phyloP scores from a whole-genome alignment of 2,888 invertebrate genomes.

The Chloroclystis v-ata region DNA sequence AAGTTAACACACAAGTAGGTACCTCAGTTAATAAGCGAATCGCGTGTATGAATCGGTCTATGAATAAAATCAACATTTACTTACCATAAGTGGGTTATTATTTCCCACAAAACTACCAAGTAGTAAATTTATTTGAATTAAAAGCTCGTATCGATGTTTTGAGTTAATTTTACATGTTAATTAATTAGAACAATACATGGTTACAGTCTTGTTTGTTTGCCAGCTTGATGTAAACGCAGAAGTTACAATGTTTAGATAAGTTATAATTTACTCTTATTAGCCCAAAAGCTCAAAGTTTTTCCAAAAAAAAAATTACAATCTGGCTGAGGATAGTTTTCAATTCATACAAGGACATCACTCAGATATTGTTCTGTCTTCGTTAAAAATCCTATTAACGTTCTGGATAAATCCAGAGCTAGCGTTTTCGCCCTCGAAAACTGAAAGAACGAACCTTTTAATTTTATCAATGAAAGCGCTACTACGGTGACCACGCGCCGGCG shows the following conservation, averaged over 20 bases:
- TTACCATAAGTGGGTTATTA: slow-evolving; percentile 44
- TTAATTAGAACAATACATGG: neutral
- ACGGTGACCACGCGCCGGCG: slow-evolving; percentile 28
- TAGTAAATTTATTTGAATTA: slow-evolving; percentile 18
- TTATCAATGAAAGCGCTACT: slow-evolving; percentile 20
- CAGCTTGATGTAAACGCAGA: too few relatives aligned
- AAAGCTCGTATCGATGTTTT: slow-evolving; percentile 16
- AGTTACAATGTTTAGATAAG: too few relatives aligned
- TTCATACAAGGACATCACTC: too few relatives aligned
- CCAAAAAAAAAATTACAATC: too few relatives aligned
- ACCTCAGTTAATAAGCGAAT: slow-evolving; percentile 46
- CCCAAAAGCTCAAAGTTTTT: too few relatives aligned
- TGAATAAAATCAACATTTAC: slow-evolving; percentile 46
- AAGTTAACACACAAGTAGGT: slow-evolving; percentile 17
- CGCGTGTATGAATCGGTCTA: slow-evolving; percentile 41
- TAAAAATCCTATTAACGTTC: neutral
- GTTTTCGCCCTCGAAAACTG: slow-evolving; percentile 13
- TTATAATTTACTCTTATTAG: too few relatives aligned
- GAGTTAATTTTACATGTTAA: slow-evolving; percentile 11
- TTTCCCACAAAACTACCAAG: slow-evolving; percentile 14
- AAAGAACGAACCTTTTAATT: slow-evolving; percentile 20
- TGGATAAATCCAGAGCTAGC: neutral
- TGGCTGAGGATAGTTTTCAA: too few relatives aligned
- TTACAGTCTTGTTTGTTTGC: too few relatives aligned
- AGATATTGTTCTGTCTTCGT: too few relatives aligned